A percentile compares a stretch with the other conserved stretches of the same genome.
These are phyloP conservation scores for Lophura nycthemera DNA, from an alignment of 2,113 vertebrate genomes.

Conservation along the genomic window DNA sequence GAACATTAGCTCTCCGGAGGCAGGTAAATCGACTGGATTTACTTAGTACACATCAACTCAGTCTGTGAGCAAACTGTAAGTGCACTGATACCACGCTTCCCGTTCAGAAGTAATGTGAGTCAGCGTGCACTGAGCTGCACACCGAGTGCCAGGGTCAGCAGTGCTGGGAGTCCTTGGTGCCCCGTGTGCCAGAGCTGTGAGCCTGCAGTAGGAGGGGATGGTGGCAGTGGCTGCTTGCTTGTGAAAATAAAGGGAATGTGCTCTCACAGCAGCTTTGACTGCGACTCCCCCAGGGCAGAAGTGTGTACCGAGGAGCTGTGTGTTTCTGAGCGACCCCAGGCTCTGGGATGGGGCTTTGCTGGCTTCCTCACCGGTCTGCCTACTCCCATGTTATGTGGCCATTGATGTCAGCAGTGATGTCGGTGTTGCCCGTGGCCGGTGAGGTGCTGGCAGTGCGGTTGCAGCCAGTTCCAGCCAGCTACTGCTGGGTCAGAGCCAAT, in stretches of 20 bases:
- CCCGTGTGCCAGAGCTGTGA: neutral
- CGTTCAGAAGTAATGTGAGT: neutral
- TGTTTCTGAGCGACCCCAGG: neutral
- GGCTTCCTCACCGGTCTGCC: neutral
- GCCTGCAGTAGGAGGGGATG: neutral
- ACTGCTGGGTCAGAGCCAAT: neutral
- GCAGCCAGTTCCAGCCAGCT: accelerated
- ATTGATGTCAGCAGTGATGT: neutral
- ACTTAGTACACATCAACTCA: neutral
- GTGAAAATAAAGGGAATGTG: neutral
- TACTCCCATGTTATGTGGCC: accelerated
- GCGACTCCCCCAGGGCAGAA: neutral
- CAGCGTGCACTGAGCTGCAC: neutral
- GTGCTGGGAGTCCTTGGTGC: neutral
- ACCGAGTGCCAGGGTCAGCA: neutral
- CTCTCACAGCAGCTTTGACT: neutral
- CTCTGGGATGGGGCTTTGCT: neutral
- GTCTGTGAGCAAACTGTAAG: neutral
- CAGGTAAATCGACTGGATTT: neutral
- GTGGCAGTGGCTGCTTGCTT: neutral
- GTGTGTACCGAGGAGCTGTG: neutral
- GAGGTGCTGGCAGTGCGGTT: neutral
- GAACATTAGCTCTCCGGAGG: neutral
- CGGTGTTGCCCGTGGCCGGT: accelerated
- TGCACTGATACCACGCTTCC: neutral